Conservation (phyloP, 2,888 invertebrate species). For the Blastobasis lacticolella region DNA sequence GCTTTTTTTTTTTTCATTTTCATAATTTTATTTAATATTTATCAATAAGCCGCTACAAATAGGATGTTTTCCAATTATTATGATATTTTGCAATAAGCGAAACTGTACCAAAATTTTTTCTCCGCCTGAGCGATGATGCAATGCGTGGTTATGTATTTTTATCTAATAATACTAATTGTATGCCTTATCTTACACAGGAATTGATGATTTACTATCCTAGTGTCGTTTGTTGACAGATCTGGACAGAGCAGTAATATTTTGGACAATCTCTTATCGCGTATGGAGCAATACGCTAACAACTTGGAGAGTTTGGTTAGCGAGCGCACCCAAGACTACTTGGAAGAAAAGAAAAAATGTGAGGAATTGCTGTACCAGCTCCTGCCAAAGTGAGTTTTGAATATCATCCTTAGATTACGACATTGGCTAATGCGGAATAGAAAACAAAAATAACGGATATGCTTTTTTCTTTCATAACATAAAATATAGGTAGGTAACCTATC, state of each 20-base stretch:
- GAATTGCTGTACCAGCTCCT: slow-evolving; percentile 96
- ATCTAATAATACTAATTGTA: background rate
- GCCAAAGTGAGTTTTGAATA: slow-evolving; percentile 81
- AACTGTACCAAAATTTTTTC: background rate
- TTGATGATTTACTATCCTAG: background rate
- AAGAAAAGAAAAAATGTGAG: slow-evolving; percentile 98
- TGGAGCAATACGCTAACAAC: slow-evolving; percentile 99
- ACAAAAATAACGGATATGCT: too few species aligned
- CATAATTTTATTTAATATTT: too few species aligned
- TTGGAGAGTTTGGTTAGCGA: slow-evolving; percentile 97
- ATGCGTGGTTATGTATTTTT: background rate
- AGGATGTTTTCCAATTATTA: too few species aligned
- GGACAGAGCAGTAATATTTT: slow-evolving; percentile 94
- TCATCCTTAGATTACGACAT: background rate
- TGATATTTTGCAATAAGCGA: background rate
- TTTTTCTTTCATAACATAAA: too few species aligned
- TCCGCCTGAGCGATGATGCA: background rate
- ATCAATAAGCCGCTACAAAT: too few species aligned
- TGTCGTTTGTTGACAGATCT: slow-evolving; percentile 72
- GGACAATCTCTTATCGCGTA: slow-evolving; percentile 95
- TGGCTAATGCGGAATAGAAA: too few species aligned
- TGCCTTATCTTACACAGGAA: too few species aligned
- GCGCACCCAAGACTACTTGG: slow-evolving; percentile 96
- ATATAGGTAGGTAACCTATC: too few species aligned
- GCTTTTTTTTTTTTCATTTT: too few species aligned